These are phyloP conservation scores for Aricia artaxerxes DNA, from an alignment of 2,888 invertebrate genomes.

Conservation along the genomic window DNA sequence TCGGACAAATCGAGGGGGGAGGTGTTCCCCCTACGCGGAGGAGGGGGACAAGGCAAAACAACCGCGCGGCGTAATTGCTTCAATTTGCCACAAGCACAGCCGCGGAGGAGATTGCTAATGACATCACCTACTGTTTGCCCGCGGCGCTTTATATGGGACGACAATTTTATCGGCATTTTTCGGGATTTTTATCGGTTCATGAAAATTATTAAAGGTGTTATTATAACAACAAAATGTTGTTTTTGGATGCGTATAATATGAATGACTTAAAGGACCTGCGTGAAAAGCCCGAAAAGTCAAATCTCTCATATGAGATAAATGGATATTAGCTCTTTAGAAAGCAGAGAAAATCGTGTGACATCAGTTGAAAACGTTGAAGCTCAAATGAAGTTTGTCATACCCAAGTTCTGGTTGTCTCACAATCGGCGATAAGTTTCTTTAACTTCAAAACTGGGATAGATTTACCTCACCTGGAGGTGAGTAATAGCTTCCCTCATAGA, in stretches of 20 bases:
- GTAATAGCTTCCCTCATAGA: background rate
- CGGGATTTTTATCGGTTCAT: background rate
- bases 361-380: background rate
- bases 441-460: background rate
- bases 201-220: background rate
- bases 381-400: background rate
- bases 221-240: background rate
- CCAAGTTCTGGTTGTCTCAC: background rate
- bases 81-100: conserved; percentile 65
- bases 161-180: conserved; percentile 29
- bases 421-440: background rate
- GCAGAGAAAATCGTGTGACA: background rate
- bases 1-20: conserved; percentile 45
- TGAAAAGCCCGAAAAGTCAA: no score
- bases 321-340: background rate
- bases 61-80: conserved; percentile 65
- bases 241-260: background rate
- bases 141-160: conserved; percentile 44
- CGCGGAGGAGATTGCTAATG: conserved; percentile 62
- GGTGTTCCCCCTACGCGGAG: conserved; percentile 35
- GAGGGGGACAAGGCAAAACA: conserved; percentile 57
- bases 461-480: background rate
- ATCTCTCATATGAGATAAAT: no score
- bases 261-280: background rate
- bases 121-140: conserved; percentile 58